These are phyloP conservation scores for Gadus chalcogrammus DNA, from an alignment of 2,113 vertebrate species.

Conservation along the genomic window DNA sequence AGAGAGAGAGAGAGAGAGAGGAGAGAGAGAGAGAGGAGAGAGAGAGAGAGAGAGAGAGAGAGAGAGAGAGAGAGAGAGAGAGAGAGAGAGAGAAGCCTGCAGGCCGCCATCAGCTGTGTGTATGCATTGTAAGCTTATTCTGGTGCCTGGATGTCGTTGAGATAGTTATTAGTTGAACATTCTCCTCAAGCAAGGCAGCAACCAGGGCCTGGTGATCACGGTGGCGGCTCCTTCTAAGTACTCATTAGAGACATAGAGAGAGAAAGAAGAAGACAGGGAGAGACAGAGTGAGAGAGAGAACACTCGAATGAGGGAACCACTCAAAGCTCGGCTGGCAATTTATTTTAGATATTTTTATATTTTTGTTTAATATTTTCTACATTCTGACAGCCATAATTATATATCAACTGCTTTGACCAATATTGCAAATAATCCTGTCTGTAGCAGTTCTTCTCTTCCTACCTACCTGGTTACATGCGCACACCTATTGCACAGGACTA, in stretches of 20 bases:
- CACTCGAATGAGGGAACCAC: background rate
- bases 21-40: background rate
- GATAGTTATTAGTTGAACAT: constrained; percentile 49
- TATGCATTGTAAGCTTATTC: constrained; percentile 42
- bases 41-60: background rate
- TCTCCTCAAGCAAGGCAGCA: constrained; percentile 44
- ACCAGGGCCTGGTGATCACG: constrained; percentile 34
- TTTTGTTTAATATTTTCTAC: too few relatives aligned
- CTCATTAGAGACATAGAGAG: constrained; percentile 50
- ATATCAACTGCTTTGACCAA: too few relatives aligned
- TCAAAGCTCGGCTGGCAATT: too few relatives aligned
- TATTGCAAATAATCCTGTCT: too few relatives aligned
- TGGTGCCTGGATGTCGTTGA: constrained; percentile 42
- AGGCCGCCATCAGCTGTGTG: constrained; percentile 22
- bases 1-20: too few relatives aligned
- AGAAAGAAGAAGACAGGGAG: constrained; percentile 23
- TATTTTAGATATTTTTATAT: too few relatives aligned
- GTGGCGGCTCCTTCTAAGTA: constrained; percentile 37
- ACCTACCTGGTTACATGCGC: too few relatives aligned
- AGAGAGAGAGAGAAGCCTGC: constrained; percentile 24
- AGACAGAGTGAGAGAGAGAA: background rate
- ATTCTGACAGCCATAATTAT: too few relatives aligned
- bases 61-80: background rate
- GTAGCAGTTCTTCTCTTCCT: too few relatives aligned
- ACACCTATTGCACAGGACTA: too few relatives aligned